These are phyloP conservation scores for Eulemur mongoz DNA, from an alignment of 2,797 vertebrate genomes.

Conservation along the genomic window DNA sequence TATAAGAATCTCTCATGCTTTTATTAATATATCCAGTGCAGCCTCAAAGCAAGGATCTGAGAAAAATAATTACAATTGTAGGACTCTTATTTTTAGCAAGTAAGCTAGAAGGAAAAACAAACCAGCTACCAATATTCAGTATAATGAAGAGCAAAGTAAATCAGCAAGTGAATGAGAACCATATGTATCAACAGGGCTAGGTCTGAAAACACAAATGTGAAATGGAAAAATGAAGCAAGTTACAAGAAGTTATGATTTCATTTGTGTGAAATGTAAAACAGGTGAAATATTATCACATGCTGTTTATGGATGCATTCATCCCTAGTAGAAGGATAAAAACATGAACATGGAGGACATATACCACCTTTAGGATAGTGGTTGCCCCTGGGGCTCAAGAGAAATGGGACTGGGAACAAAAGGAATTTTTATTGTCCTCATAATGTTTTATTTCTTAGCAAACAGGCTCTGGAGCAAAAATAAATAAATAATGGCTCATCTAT, in stretches of 20 bases:
- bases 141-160: not conserved
- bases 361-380: not conserved
- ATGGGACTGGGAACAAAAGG: not conserved
- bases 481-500: not conserved
- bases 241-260: not conserved
- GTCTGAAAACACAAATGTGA: not conserved
- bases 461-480: not conserved
- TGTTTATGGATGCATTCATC: not conserved
- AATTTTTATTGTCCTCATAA: constrained; percentile 5
- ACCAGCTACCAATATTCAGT: not conserved
- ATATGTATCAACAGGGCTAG: not conserved
- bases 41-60: not conserved
- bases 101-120: not conserved
- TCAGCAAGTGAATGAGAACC: not conserved
- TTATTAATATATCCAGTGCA: not conserved
- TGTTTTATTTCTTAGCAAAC: constrained; percentile 33
- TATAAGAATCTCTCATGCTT: constrained; percentile 11
- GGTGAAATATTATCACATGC: not conserved
- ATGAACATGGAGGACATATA: not conserved
- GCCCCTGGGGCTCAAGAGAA: not conserved
- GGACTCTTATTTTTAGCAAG: constrained; percentile 4
- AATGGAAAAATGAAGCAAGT: not conserved
- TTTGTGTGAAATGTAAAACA: constrained; percentile 11
- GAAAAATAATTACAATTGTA: not conserved
- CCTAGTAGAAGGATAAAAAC: not conserved